These are phyloP conservation scores for Drosophila ochracea DNA, from an alignment of 2,888 invertebrate species.

Conservation along the genomic window DNA sequence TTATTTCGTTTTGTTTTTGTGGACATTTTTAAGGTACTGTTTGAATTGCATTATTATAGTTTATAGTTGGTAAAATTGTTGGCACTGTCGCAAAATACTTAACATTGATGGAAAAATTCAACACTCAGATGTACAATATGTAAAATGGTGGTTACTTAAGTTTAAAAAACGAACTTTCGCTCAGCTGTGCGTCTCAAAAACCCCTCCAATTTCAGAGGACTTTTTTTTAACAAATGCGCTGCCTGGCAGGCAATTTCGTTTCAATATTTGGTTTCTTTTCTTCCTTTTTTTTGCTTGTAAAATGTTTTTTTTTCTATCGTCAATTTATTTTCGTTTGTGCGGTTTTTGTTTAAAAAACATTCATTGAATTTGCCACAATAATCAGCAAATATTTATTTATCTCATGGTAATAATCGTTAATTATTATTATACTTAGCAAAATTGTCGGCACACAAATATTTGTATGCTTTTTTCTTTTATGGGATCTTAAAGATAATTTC, in stretches of 20 bases:
- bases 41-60: constrained; percentile 47
- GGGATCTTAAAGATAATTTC: constrained; percentile 20
- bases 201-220: constrained; percentile 9
- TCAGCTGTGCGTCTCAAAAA: constrained; percentile 19
- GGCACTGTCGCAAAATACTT: constrained; percentile 65
- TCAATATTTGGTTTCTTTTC: constrained; percentile 5
- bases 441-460: constrained; percentile 54
- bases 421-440: constrained; percentile 49
- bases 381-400: constrained; percentile 62
- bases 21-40: constrained; percentile 65
- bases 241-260: constrained; percentile 53
- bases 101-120: constrained; percentile 73
- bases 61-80: constrained; percentile 44
- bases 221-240: constrained; percentile 49
- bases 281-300: constrained; percentile 32
- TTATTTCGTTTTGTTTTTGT: constrained; percentile 20
- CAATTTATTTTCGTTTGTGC: constrained; percentile 30
- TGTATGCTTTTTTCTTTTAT: constrained; percentile 14
- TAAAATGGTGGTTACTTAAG: constrained; percentile 60
- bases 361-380: constrained; percentile 34
- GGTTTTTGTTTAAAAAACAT: constrained; percentile 15
- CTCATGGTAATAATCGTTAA: constrained; percentile 28
- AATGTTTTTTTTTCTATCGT: constrained; percentile 21
- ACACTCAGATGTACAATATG: constrained; percentile 71
- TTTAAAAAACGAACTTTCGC: constrained; percentile 43